Evolutionary conservation across 2,113 vertebrate genomes (phyloP).

Genomic region (Paradoxurus hermaphroditus): DNA sequence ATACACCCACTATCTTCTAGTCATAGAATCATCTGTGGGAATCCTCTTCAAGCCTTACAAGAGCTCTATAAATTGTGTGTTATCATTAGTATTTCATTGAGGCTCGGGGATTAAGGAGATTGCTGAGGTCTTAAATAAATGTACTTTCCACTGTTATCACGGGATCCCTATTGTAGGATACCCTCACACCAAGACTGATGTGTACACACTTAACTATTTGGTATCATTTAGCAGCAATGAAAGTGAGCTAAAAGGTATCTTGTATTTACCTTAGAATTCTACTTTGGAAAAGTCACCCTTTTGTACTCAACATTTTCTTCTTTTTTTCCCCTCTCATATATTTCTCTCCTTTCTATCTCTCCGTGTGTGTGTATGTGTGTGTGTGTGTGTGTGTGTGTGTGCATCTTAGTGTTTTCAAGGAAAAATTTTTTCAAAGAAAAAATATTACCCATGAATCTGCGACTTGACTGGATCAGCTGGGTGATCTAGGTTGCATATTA

Average conservation of each 20-base stretch:
- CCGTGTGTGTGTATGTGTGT: background rate
- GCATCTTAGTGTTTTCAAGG: background rate
- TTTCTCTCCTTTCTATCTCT: background rate
- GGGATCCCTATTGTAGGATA: background rate
- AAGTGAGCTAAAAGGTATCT: background rate
- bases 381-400: background rate
- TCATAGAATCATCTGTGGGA: background rate
- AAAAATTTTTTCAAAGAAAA: no score
- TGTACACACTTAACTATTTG: background rate
- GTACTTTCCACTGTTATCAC: background rate
- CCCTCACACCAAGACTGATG: background rate
- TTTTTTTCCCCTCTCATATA: background rate
- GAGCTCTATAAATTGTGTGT: background rate
- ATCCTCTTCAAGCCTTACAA: background rate
- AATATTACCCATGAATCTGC: background rate
- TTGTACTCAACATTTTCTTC: background rate
- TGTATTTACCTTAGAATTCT: background rate
- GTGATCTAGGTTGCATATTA: background rate
- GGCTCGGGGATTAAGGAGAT: background rate
- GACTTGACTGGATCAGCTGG: background rate
- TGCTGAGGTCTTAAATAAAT: background rate
- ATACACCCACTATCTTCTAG: background rate
- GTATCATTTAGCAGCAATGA: background rate
- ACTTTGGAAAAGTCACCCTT: background rate
- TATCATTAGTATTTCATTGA: background rate